These are phyloP conservation scores for Myathropa florea DNA, from an alignment of 2,888 invertebrate genomes.

Conservation along the genomic window DNA sequence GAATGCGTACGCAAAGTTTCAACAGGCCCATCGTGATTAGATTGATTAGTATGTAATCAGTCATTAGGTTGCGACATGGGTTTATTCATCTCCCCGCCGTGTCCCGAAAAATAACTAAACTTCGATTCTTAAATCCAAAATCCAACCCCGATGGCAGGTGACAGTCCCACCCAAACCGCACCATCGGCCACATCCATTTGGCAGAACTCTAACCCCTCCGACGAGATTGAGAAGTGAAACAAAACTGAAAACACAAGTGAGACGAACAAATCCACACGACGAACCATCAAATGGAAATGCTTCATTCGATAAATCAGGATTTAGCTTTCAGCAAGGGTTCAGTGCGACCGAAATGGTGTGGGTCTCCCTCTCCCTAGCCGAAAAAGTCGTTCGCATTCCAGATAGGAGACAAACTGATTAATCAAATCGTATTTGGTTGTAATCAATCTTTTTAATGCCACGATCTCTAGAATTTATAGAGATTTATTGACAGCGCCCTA, in stretches of 20 bases:
- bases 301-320: slow-evolving; percentile 67
- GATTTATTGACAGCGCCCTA: slow-evolving; percentile 66
- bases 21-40: slow-evolving; percentile 50
- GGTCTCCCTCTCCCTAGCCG: not conserved
- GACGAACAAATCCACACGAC: slow-evolving; percentile 25
- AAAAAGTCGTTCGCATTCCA: slow-evolving; percentile 22
- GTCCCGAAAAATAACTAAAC: slow-evolving; percentile 29
- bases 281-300: slow-evolving; percentile 47
- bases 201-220: not conserved
- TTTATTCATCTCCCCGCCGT: not conserved
- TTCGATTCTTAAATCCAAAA: slow-evolving; percentile 42
- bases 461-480: slow-evolving; percentile 66
- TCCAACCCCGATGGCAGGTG: slow-evolving; percentile 46
- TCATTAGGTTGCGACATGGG: slow-evolving; percentile 25
- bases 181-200: not conserved
- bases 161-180: slow-evolving; percentile 10
- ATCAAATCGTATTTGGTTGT: slow-evolving; percentile 68
- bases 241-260: not conserved
- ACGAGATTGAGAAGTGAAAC: too few relatives aligned
- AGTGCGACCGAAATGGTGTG: not conserved
- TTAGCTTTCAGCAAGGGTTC: slow-evolving; percentile 58
- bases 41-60: slow-evolving; percentile 56
- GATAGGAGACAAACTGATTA: slow-evolving; percentile 62
- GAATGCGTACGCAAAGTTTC: slow-evolving; percentile 16
- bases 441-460: slow-evolving; percentile 71